These are phyloP conservation scores for Amblyjoppa fuscipennis DNA, from an alignment of 2,888 invertebrate species.

Conservation along the genomic window DNA sequence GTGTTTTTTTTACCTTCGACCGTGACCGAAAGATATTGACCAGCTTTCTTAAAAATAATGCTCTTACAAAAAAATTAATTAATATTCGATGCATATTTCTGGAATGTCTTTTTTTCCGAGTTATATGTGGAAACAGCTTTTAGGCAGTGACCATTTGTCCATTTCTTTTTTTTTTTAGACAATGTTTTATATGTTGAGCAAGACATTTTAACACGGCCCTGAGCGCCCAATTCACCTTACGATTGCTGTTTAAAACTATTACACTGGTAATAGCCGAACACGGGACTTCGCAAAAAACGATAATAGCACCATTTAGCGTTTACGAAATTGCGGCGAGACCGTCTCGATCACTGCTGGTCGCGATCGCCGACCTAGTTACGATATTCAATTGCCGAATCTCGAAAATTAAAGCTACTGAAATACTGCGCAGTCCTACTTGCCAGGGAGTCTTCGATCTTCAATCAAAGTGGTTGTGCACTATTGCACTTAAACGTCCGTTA, in stretches of 20 bases:
- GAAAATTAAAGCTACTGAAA: constrained; percentile 57
- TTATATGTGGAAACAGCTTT: no score
- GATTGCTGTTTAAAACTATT: neutral
- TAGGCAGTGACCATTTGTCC: no score
- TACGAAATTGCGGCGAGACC: constrained; percentile 41
- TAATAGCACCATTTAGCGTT: constrained; percentile 44
- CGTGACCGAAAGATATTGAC: neutral
- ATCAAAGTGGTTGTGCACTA: constrained; percentile 13
- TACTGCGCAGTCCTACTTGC: constrained; percentile 43
- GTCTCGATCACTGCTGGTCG: constrained; percentile 12
- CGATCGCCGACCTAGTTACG: constrained; percentile 50
- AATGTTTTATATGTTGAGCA: neutral
- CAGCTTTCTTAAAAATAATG: neutral
- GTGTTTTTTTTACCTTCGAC: neutral
- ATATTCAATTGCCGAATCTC: constrained; percentile 59
- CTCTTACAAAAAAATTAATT: neutral
- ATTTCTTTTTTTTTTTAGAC: neutral
- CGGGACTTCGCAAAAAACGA: constrained; percentile 1
- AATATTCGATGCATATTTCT: neutral
- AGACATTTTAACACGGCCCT: neutral
- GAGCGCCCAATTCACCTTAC: constrained; percentile 10
- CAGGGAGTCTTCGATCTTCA: constrained; percentile 12
- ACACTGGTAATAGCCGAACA: neutral
- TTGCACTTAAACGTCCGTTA: neutral
- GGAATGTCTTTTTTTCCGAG: neutral